Percentiles rank a stretch among this genome's conserved stretches.
Conservation (phyloP, 1,140 invertebrate species). For the Laupala kohalensis region DNA sequence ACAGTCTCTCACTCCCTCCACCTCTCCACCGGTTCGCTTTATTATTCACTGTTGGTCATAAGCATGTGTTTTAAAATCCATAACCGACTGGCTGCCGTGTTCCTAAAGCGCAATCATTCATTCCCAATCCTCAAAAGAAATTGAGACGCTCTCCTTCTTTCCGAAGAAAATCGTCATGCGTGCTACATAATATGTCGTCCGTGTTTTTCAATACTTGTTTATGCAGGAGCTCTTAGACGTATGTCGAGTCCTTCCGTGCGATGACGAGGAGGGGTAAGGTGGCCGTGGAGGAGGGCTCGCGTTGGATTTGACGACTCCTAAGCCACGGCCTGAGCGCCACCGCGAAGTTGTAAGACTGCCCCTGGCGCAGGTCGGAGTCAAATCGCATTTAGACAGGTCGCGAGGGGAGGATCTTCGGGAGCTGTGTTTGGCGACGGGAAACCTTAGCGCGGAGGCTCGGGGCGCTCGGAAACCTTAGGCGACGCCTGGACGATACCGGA, state of each 20-base stretch:
- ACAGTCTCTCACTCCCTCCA: background rate
- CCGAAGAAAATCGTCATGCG: background rate
- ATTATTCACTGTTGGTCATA: background rate
- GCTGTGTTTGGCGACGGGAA: background rate
- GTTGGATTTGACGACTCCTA: background rate
- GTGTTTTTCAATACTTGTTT: background rate
- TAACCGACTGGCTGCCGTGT: background rate
- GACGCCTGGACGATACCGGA: background rate
- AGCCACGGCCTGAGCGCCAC: background rate
- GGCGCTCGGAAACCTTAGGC: background rate
- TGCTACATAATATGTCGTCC: background rate
- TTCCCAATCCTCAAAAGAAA: background rate
- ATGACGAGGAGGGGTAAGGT: no score
- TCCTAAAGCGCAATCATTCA: background rate
- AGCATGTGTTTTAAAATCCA: background rate
- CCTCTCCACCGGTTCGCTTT: background rate
- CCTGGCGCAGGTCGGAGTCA: background rate
- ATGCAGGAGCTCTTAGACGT: background rate
- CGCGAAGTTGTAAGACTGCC: background rate
- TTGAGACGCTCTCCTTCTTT: background rate
- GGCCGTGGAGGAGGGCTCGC: no score
- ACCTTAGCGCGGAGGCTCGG: background rate
- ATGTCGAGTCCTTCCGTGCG: background rate
- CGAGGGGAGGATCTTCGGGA: background rate
- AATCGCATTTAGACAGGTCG: background rate